Base-by-base conservation (phyloP, 2,888 invertebrate genomes). In the Pyrocoelia pectoralis region DNA sequence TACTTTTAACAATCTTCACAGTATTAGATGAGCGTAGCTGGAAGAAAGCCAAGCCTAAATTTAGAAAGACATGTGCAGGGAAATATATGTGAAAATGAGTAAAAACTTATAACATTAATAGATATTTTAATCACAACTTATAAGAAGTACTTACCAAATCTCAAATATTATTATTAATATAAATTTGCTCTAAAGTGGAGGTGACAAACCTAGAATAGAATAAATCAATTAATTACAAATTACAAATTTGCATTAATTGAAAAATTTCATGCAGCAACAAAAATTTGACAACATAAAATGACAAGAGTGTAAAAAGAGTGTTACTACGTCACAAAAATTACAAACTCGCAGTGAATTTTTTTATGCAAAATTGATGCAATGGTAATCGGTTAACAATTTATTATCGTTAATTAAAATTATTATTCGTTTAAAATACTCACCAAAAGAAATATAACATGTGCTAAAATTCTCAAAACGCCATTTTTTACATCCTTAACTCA, bases 401-500 rank as follows among this genome's bases (percentile, higher is more conserved):
- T 12, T 33, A 52, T 10, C 24, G 18, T 40, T 24, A 17, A 9
- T 54, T 18, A 5, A 9, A 24, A 24, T 40, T 24, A 15, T 48
- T 19, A 15, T 10, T 9, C 2, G 2, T 43, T 33, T 5, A 55
- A 68, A 59, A 64, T 63, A 68, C 80, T 80, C 76, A 80, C 80
- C 79, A 77, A 77, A 77, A 43, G 74, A 70, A 73, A 74, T 76
- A 72, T 79, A 78, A 79, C 80, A 80, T 80, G 80, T 80, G 79
- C 76, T 80, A 80, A 77, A 78, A 77, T 70, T 74, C 75, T 74
- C 72, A 52, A 68, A 72, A 75, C 79, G 79, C 80, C 80, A 80
- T 80, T 79, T 78, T 24, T 73, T 74, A 71, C 61, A 56, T 28
- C 67, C 17, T 18, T 17, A 46, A 49, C 24, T 49, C 24, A 3